Evolutionary conservation across 2,797 vertebrate genomes (phyloP).

Genomic region (Potorous gilbertii): DNA sequence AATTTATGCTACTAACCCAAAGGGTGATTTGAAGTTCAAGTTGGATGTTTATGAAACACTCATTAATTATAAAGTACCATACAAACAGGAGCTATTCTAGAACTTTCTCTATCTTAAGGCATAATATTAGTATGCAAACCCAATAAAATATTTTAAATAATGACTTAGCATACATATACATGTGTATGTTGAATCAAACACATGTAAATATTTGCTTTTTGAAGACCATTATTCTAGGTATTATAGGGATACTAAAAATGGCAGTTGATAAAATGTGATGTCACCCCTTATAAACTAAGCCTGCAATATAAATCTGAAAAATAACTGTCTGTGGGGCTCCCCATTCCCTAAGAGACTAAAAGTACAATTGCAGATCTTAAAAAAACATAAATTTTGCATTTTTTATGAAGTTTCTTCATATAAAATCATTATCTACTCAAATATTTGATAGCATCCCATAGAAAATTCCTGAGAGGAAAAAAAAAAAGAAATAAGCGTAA

Average conservation of each 20-base stretch:
- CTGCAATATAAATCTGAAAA: neutral
- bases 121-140: neutral
- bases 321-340: neutral
- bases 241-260: neutral
- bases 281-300: neutral
- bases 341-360: neutral
- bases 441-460: neutral
- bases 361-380: neutral
- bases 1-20: neutral
- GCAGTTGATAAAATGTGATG: neutral
- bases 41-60: neutral
- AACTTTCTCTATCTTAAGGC: neutral
- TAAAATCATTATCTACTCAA: neutral
- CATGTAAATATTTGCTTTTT: neutral
- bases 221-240: neutral
- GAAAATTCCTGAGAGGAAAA: neutral
- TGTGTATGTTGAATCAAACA: neutral
- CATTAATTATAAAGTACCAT: neutral
- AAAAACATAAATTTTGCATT: neutral
- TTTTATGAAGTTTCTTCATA: neutral
- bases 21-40: neutral
- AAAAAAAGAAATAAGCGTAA: neutral
- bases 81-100: neutral
- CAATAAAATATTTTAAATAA: neutral
- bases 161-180: neutral